phyloP scores from a whole-genome alignment of 2,888 invertebrate species.

The Cephus nigrinus region DNA sequence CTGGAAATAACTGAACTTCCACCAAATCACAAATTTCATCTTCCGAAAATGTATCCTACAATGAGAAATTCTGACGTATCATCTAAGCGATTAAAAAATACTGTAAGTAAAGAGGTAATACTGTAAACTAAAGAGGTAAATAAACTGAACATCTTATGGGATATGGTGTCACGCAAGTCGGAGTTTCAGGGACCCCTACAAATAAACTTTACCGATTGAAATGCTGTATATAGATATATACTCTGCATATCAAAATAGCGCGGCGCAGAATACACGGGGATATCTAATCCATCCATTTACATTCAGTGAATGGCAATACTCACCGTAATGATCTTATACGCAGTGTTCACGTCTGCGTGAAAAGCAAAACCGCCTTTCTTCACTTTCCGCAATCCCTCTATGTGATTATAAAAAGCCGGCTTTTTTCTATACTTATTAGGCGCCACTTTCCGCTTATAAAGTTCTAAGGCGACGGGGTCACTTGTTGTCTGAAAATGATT shows the following conservation, averaged over 20 bases:
- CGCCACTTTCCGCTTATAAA: constrained; percentile 72
- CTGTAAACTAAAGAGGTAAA: background rate
- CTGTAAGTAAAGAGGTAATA: background rate
- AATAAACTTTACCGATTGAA: too few species aligned
- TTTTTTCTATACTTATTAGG: constrained; percentile 39
- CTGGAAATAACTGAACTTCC: constrained; percentile 61
- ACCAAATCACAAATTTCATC: constrained; percentile 76
- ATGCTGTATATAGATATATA: too few species aligned
- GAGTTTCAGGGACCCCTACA: too few species aligned
- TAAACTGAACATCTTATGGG: too few species aligned
- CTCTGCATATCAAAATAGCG: too few species aligned
- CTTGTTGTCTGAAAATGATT: constrained; percentile 70
- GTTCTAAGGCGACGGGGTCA: constrained; percentile 71
- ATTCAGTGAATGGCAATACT: constrained; percentile 14
- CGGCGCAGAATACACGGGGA: background rate
- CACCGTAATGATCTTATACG: constrained; percentile 74
- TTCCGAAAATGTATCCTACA: constrained; percentile 71
- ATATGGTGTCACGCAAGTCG: too few species aligned
- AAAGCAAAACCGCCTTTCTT: constrained; percentile 77
- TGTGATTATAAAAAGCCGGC: constrained; percentile 63
- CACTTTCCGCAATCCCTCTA: constrained; percentile 71
- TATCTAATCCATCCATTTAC: background rate
- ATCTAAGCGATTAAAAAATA: background rate
- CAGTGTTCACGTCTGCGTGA: constrained; percentile 75
- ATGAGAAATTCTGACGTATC: background rate